A percentile compares a stretch with the other conserved stretches of the same genome.
These are phyloP conservation scores for Hirundo rustica DNA, from an alignment of 2,797 vertebrate genomes.

Conservation along the genomic window DNA sequence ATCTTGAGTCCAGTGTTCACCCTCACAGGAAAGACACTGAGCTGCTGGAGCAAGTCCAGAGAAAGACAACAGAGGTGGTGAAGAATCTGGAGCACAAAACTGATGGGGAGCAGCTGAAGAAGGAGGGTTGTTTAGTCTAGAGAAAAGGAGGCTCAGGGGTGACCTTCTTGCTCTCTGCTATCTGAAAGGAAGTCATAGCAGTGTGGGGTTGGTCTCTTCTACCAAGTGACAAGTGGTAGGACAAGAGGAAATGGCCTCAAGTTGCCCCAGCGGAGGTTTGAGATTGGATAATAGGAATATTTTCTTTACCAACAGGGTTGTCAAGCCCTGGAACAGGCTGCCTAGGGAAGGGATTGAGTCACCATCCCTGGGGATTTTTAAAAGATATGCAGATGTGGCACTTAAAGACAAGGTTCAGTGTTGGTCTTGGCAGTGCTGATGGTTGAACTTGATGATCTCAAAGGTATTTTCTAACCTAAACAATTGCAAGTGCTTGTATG, in stretches of 20 bases:
- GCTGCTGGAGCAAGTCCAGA: not conserved
- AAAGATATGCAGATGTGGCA: not conserved
- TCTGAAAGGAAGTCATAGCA: not conserved
- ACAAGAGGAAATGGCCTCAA: not conserved
- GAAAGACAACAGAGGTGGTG: not conserved
- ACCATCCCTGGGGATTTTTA: not conserved
- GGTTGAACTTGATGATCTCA: not conserved
- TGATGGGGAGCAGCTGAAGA: not conserved
- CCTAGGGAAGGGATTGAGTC: not conserved
- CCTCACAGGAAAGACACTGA: not conserved
- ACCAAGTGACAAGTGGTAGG: not conserved
- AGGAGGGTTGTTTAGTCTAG: not conserved
- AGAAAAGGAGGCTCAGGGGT: not conserved
- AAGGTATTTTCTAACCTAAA: not conserved
- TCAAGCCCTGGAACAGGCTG: not conserved
- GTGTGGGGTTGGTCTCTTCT: not conserved
- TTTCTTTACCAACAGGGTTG: not conserved
- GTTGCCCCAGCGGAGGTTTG: not conserved
- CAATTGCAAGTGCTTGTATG: not conserved
- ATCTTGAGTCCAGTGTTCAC: rapidly evolving
- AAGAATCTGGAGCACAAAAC: not conserved
- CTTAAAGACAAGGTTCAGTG: not conserved
- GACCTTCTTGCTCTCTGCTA: not conserved
- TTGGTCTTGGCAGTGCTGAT: not conserved
- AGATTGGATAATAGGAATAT: not conserved